Evolutionary conservation across 30 jellyfish, hydroid and myxozoan genomes (phyloP).

Genomic region (Pelagia noctiluca): DNA sequence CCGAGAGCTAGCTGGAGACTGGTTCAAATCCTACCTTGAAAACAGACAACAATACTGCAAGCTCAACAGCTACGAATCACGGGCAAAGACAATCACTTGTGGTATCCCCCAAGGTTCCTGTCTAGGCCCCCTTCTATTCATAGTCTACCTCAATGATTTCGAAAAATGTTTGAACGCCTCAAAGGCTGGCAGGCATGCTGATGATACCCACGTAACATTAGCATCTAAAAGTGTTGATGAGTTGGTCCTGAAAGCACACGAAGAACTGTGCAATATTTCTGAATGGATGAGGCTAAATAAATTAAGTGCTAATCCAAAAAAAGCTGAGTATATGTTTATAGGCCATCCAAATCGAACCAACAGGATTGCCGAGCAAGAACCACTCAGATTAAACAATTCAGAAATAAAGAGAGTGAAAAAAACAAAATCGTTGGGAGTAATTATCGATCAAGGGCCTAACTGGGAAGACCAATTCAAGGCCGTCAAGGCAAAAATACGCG

Average conservation of each 20-base stretch:
- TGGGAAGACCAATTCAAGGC: no score
- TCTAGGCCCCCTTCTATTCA: slow-evolving; percentile 44
- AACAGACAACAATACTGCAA: slow-evolving; percentile 23
- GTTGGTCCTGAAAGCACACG: slow-evolving; percentile 4
- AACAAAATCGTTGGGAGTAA: no score
- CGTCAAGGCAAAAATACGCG: no score
- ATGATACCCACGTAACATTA: slow-evolving; percentile 20
- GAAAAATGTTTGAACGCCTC: no score
- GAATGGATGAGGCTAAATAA: background rate
- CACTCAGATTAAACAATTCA: no score
- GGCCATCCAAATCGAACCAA: background rate
- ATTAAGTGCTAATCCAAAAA: slow-evolving; percentile 13
- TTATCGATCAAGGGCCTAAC: no score
- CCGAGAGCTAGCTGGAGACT: slow-evolving; percentile 26
- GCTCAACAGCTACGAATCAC: background rate
- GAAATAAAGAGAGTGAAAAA: no score
- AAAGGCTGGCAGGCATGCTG: slow-evolving; percentile 47
- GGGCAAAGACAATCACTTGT: background rate
- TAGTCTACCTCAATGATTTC: no score
- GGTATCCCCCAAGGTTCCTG: no score
- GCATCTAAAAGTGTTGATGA: background rate
- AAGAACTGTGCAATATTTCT: background rate
- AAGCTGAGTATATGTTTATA: slow-evolving; percentile 13
- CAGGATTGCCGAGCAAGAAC: no score
- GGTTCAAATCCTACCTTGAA: no score